phyloP scores from a whole-genome alignment of 2,797 vertebrate species.

The Leptodactylus fallax region DNA sequence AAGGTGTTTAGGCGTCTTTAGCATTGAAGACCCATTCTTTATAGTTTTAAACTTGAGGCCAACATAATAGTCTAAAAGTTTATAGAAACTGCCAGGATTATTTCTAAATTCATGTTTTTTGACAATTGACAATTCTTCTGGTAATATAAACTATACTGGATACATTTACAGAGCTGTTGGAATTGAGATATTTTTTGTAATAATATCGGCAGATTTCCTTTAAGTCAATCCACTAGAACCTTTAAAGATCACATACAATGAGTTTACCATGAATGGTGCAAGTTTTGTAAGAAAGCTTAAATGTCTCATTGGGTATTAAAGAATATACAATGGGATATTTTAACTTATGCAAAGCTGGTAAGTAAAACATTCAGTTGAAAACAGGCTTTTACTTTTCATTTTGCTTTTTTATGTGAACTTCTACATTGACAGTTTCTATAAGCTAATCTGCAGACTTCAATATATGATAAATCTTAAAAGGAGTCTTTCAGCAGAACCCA shows the following conservation, averaged over 20 bases:
- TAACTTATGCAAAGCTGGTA: not conserved
- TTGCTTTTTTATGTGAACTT: not conserved
- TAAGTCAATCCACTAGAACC: not conserved
- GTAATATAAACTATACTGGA: not conserved
- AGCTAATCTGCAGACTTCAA: no score
- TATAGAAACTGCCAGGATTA: no score
- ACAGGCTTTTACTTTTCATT: not conserved
- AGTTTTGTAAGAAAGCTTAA: not conserved
- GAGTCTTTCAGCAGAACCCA: no score
- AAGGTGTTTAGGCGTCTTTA: no score
- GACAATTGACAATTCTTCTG: not conserved
- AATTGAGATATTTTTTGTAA: not conserved
- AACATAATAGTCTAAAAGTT: no score
- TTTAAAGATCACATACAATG: not conserved
- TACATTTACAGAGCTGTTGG: not conserved
- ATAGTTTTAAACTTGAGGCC: no score
- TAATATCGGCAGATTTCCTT: not conserved
- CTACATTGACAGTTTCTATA: no score
- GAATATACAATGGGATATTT: not conserved
- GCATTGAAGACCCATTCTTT: no score
- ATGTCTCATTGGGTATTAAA: constrained; percentile 1
- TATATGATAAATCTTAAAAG: no score
- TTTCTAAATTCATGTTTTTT: no score
- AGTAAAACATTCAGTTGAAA: not conserved
- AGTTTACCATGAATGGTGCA: not conserved